Base-by-base conservation (phyloP, 1,140 invertebrate species). In the Teleopsis dalmanni region DNA sequence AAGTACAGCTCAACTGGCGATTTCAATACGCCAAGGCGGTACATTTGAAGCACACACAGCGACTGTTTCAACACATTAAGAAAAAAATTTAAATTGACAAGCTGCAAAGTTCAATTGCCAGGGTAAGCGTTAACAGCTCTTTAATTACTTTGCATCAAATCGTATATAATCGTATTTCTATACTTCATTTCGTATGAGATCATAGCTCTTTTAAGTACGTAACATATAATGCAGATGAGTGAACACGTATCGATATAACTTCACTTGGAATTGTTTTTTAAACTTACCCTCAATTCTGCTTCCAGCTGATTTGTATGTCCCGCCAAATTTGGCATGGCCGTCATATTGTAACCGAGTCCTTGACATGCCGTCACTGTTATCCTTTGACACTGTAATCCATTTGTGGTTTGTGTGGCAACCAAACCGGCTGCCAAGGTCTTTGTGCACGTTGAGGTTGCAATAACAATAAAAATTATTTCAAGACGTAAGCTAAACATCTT, bases 331-430 rank as follows among this genome's bases (percentile, higher is more conserved):
- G 87, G 89, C 84, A 91, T 86, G n/a, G 82, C 77, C 9, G 90
- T 94, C 71, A 85, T 80, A 72, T 91, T 93, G 73, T 92, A 94
- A 55, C 84, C 81, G 54, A 92, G 73, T 56, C 87, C 83, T 62
- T 84, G 79, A 63, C 90, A 93, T 69, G 89, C 76, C 10, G 87
- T 81, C 25, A 90, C 82, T 25, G 76, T 80, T 47, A 93, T 88
- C 53, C 78, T 78, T 71, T 92, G 86, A 72, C 90, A 94, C 70
- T 85, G 77, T 65, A 69, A 66, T 69, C 65, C 54, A 51, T 64
- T 63, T 19, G 54, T 47, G 27, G 52, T 18, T 43, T 26, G 43
- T 22, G 42, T 9, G 11, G 16, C 33, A 6, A 45, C 21, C 14
- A 37, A 26, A 11, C 47, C 31, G 38, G 31, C 16, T 10, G 42